Base-by-base conservation (phyloP, 2,797 vertebrate species). In the Sarcophilus harrisii region DNA sequence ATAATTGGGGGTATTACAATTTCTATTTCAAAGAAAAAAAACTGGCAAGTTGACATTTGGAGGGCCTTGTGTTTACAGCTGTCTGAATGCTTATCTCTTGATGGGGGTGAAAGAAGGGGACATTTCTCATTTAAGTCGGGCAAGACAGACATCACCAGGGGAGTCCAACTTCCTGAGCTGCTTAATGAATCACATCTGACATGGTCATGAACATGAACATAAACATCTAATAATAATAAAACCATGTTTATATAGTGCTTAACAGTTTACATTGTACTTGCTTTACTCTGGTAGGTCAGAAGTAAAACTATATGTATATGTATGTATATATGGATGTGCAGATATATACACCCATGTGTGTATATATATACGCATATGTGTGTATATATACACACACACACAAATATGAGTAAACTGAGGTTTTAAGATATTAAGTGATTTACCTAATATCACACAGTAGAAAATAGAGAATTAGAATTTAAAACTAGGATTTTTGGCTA, bases 141-240 rank as follows among this genome's bases (percentile, higher is more conserved):
- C 95, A 97, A 96, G 94, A 59, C 94, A 73, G 66, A 73, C 92
- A 57, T 8, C 87, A 30, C 54, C 93, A 55, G 49, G 89, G 92
- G 87, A 66, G 81, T 94, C 91, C 49, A 49, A 10, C 49, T 81
- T 95, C 93, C 66, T 62, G 32, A 0, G 29, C 96, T 94, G 97
- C 91, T 73, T 57, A 49, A n/a, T 94, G 95, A 97, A 91, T 95
- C 96, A 94, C 27, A 21, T 59, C 93, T 97, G 97, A 97, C 97
- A 95, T 93, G 93, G 94, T 94, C 59, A 93, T 87, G n/a, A 92
- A 1, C 0, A 2, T n/a, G 55, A 96, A 96, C 94, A 73, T 92
- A 96, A 96, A 60, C 54, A 91, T 29, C 45, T 81, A 45, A 89
- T 28, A 0, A 95, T 90, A 96, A 95, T 59, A 45, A 81, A 81